Percentiles rank a stretch among this genome's conserved stretches.
These are phyloP conservation scores for Macropus fuliginosus DNA, from an alignment of 2,797 vertebrate species.

Conservation along the genomic window DNA sequence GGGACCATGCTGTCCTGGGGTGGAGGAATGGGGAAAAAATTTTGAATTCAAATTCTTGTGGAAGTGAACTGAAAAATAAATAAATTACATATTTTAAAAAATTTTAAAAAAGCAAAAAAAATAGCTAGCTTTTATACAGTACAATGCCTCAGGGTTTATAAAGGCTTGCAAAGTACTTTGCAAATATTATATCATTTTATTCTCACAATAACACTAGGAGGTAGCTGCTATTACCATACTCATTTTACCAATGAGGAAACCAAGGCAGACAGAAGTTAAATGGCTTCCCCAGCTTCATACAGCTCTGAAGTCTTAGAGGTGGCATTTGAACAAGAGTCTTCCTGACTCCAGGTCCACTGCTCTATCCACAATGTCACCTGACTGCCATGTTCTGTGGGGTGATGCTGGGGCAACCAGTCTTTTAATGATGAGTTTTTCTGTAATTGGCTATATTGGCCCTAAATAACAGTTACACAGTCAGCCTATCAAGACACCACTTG, in stretches of 20 bases:
- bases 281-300: background rate
- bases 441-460: background rate
- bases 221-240: background rate
- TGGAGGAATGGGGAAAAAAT: too few species aligned
- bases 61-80: too few species aligned
- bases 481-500: background rate
- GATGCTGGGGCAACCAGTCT: accelerated
- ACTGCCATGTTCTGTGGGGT: background rate
- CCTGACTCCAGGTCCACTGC: background rate
- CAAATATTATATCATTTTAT: too few species aligned
- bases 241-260: background rate
- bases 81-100: too few species aligned
- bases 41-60: too few species aligned
- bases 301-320: background rate
- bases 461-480: background rate
- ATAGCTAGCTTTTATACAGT: background rate
- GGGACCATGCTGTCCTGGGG: too few species aligned
- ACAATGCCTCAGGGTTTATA: background rate
- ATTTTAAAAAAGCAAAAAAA: too few species aligned
- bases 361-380: background rate
- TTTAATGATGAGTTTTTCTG: background rate
- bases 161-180: background rate
- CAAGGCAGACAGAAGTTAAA: background rate
- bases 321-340: background rate
- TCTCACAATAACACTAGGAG: too few species aligned